These are phyloP conservation scores for Muntiacus muntjak DNA, from an alignment of 2,113 vertebrate species.

Conservation along the genomic window DNA sequence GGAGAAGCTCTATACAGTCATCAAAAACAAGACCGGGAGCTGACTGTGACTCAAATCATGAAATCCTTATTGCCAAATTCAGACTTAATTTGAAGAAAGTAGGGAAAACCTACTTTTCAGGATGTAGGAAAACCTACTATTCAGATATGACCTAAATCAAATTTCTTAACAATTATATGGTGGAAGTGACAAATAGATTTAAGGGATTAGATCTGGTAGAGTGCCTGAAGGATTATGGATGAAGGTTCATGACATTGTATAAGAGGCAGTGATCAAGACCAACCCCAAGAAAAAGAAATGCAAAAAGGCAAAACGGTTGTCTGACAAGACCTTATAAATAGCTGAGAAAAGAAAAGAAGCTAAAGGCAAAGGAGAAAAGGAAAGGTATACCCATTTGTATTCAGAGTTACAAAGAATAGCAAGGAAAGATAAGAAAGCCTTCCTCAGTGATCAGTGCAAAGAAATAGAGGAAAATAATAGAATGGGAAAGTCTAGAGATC, in stretches of 20 bases:
- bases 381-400: not conserved
- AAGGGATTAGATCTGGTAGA: not conserved
- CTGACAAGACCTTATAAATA: not conserved
- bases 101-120: too few relatives aligned
- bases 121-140: too few relatives aligned
- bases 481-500: not conserved
- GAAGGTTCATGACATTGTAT: not conserved
- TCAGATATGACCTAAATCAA: not conserved
- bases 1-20: not conserved
- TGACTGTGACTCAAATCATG: not conserved
- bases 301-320: not conserved
- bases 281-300: not conserved
- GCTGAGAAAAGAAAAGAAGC: not conserved
- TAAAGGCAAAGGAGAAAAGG: not conserved
- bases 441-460: not conserved
- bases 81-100: not conserved
- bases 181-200: not conserved
- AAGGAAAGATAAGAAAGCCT: not conserved
- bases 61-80: not conserved
- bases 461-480: not conserved
- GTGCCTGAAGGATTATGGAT: not conserved
- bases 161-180: not conserved
- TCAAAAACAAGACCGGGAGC: not conserved
- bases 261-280: not conserved
- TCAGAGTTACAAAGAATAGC: not conserved